phyloP scores from a whole-genome alignment of 2,888 invertebrate genomes.

The Nudaria mundana region DNA sequence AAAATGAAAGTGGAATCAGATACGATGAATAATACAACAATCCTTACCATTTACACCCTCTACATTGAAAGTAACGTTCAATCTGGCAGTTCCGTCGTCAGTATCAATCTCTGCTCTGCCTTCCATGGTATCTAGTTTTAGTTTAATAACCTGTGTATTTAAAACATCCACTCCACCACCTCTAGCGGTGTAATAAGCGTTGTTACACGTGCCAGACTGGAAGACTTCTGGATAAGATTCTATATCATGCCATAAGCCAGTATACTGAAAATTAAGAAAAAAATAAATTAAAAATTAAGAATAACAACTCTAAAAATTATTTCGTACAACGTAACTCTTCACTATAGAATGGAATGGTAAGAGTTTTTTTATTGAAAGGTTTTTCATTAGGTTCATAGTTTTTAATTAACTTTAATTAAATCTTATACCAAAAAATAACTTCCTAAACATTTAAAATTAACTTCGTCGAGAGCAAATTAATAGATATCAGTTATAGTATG shows the following conservation, averaged over 20 bases:
- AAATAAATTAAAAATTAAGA: no score
- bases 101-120: slow-evolving; percentile 47
- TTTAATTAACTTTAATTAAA: no score
- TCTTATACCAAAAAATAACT: no score
- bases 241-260: slow-evolving; percentile 54
- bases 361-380: no score
- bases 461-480: no score
- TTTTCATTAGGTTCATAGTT: no score
- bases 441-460: no score
- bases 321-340: no score
- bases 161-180: slow-evolving; percentile 33
- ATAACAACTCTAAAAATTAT: background rate
- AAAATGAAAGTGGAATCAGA: no score
- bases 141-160: slow-evolving; percentile 51
- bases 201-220: slow-evolving; percentile 54
- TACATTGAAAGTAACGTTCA: slow-evolving; percentile 82
- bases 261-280: slow-evolving; percentile 41
- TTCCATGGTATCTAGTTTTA: slow-evolving; percentile 42
- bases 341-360: no score
- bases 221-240: slow-evolving; percentile 46
- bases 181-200: slow-evolving; percentile 43
- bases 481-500: no score
- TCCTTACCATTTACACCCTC: slow-evolving; percentile 47
- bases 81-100: slow-evolving; percentile 81
- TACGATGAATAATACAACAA: background rate